Percentiles rank a stretch among this genome's conserved stretches.
Evolutionary conservation across 2,888 invertebrate species (phyloP).

Genomic region (Drosophila imparisetae): DNA sequence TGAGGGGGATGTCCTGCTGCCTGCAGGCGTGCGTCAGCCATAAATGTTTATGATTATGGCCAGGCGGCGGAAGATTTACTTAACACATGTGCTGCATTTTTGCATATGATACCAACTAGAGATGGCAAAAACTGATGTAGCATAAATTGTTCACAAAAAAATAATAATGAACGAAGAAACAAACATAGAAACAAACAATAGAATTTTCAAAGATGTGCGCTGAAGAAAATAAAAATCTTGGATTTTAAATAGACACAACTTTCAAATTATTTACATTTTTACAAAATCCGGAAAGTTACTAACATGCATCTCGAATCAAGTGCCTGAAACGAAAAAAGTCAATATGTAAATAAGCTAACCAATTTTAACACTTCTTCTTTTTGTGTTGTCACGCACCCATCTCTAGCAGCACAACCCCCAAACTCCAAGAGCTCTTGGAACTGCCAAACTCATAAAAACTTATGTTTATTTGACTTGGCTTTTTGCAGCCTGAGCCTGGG

Average conservation of each 20-base stretch:
- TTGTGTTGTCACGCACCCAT: slow-evolving; percentile 35
- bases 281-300: neutral
- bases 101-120: slow-evolving; percentile 60
- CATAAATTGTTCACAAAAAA: neutral
- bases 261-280: too few relatives aligned
- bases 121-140: slow-evolving; percentile 34
- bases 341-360: too few relatives aligned
- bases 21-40: slow-evolving; percentile 75
- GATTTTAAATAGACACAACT: neutral
- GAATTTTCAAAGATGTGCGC: neutral
- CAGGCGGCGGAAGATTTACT: slow-evolving; percentile 77
- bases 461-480: slow-evolving; percentile 81
- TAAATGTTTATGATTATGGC: slow-evolving; percentile 85
- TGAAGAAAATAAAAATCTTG: neutral
- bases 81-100: slow-evolving; percentile 79
- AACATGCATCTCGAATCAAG: neutral
- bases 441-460: slow-evolving; percentile 76
- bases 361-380: too few relatives aligned
- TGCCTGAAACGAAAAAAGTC: neutral
- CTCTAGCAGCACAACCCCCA: slow-evolving; percentile 38
- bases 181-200: neutral
- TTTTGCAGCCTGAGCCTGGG: slow-evolving; percentile 52
- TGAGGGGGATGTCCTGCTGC: slow-evolving; percentile 54
- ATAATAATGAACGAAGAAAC: neutral
- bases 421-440: slow-evolving; percentile 50